These are phyloP conservation scores for Tortricodes alternella DNA, from an alignment of 2,888 invertebrate genomes.

Conservation along the genomic window DNA sequence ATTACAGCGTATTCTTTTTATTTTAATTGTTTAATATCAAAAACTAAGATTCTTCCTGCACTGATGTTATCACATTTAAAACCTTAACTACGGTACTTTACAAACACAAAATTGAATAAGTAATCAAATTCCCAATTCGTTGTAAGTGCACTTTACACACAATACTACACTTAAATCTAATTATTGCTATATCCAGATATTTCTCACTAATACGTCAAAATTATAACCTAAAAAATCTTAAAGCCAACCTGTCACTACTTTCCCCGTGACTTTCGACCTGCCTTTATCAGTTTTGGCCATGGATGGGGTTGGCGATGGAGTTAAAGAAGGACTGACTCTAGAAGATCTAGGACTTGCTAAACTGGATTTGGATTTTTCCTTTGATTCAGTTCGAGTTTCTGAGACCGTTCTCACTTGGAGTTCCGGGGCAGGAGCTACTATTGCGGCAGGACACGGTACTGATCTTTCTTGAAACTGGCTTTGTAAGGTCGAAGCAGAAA, in stretches of 20 bases:
- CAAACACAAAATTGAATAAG: neutral
- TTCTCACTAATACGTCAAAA: conserved; percentile 63
- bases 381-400: conserved; percentile 37
- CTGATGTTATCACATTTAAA: no score
- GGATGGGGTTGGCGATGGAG: conserved; percentile 62
- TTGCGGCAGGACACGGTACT: conserved; percentile 31
- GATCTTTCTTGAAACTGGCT: conserved; percentile 50
- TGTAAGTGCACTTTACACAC: conserved; percentile 29
- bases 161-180: conserved; percentile 36
- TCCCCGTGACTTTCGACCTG: conserved; percentile 88
- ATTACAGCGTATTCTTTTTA: neutral
- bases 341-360: conserved; percentile 46
- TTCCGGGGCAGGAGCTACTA: conserved; percentile 31
- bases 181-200: conserved; percentile 57
- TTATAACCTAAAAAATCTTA: conserved; percentile 54
- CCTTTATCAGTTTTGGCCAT: conserved; percentile 81
- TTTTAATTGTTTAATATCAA: neutral
- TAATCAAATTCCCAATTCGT: conserved; percentile 11
- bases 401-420: conserved; percentile 37
- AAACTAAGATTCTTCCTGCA: no score
- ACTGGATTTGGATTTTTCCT: conserved; percentile 38
- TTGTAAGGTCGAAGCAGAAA: conserved; percentile 66
- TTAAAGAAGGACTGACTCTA: conserved; percentile 65
- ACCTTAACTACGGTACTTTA: no score
- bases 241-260: conserved; percentile 89